Evolutionary conservation across 2,113 vertebrate species (phyloP).

Genomic region (Tylochromis polylepis): DNA sequence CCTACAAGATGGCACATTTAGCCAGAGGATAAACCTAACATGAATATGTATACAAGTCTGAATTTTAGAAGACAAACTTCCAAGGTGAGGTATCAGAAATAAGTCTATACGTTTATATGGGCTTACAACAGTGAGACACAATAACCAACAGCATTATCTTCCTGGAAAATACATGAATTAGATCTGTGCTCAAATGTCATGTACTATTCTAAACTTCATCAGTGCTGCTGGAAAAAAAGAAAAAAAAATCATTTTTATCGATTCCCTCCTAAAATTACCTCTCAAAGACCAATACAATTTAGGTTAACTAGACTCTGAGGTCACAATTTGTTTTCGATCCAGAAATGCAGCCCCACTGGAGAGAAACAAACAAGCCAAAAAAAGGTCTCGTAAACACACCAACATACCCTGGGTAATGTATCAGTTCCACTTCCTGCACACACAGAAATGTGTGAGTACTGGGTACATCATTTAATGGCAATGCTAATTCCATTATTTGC

Average conservation of each 20-base stretch:
- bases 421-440: background rate
- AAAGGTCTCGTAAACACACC: background rate
- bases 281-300: slow-evolving; percentile 8
- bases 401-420: background rate
- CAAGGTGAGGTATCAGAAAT: background rate
- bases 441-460: background rate
- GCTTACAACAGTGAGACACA: background rate
- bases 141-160: background rate
- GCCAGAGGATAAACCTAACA: slow-evolving; percentile 22
- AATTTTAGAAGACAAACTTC: background rate
- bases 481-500: background rate
- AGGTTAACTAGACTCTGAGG: slow-evolving; percentile 4
- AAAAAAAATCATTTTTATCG: slow-evolving; percentile 35
- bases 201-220: slow-evolving; percentile 16
- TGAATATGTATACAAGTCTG: background rate
- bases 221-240: slow-evolving; percentile 1
- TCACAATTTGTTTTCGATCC: slow-evolving; percentile 14
- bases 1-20: slow-evolving; percentile 22
- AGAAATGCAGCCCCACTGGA: background rate
- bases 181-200: background rate
- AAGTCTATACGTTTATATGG: background rate
- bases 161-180: background rate
- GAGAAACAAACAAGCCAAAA: background rate
- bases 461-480: background rate
- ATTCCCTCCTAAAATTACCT: slow-evolving; percentile 39